These are phyloP conservation scores for Chelonia mydas DNA, from an alignment of 2,797 vertebrate species.

Conservation along the genomic window DNA sequence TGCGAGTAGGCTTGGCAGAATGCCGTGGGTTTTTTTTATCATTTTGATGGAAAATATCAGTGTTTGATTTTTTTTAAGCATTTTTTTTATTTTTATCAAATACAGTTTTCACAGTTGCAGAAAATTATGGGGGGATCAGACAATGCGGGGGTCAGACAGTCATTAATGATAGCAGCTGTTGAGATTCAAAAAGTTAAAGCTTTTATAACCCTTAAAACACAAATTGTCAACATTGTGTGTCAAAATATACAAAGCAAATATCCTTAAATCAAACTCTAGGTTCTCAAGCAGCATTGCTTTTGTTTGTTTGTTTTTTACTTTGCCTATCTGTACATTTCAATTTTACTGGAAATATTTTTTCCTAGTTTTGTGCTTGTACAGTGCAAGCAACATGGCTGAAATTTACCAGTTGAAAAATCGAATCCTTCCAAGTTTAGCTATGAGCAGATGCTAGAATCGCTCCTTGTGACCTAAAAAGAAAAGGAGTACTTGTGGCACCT, in stretches of 20 bases:
- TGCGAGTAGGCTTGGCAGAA: background rate
- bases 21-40: background rate
- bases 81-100: background rate
- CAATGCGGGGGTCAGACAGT: background rate
- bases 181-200: background rate
- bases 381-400: background rate
- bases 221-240: background rate
- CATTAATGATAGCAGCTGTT: background rate
- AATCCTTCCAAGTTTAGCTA: background rate
- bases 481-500: no score
- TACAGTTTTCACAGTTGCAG: background rate
- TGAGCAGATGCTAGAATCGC: background rate
- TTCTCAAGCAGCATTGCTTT: no score
- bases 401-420: background rate
- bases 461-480: background rate
- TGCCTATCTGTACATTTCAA: background rate
- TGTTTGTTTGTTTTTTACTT: background rate
- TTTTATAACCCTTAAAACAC: background rate
- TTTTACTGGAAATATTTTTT: background rate
- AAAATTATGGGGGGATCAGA: background rate
- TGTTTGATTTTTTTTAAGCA: background rate
- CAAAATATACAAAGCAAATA: background rate
- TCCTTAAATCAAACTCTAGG: background rate
- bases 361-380: background rate
- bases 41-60: background rate